Evolutionary conservation across 1,140 invertebrate species (phyloP), one percentile per base, ranked within the genome.

Genomic region (Phenacoccus solenopsis): DNA sequence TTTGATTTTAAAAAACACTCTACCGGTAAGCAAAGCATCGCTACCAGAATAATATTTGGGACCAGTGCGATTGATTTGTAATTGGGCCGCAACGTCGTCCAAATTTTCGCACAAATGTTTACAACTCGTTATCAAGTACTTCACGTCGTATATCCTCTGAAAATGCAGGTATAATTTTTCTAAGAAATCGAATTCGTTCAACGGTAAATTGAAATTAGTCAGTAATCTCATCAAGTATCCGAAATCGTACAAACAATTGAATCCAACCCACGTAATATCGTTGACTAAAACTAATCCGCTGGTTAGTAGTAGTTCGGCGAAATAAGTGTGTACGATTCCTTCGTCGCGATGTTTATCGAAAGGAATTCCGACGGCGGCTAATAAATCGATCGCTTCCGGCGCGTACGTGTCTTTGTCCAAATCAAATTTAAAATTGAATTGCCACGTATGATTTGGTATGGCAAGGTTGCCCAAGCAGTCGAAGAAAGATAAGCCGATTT

Each of bases 171-270:
- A 78, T 28, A 87, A 76, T n/a, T 82, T 75, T 59, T 84, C 80
- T 75, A 87, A 86, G 76, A 88, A 87, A 70, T 84, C 82, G 10
- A 78, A 74, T 73, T 86, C 85, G 69, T 85, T 82, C 38, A 78
- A 73, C 20, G 85, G 85, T 49, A 87, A 74, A 70, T 80, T 76
- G 70, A 77, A 75, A 73, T 81, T 79, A 3, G 82, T 81, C 22
- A 86, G 74, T n/a, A 87, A 74, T 76, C 84, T 85, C 30, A 88
- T 73, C 67, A 88, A 75, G 76, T 88, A 88, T 20, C 86, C 87
- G 79, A 88, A 88, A 76, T 88, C 86, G 77, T 87, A 88, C 35
- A 84, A 84, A 78, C 84, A 83, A 75, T 88, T 86, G 77, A 88
- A 88, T 25, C 85, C 85, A 7, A 88, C 76, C 84, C 85, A 88